Evolutionary conservation across 2,797 vertebrate genomes (phyloP).

Genomic region (Spondyliosoma cantharus): DNA sequence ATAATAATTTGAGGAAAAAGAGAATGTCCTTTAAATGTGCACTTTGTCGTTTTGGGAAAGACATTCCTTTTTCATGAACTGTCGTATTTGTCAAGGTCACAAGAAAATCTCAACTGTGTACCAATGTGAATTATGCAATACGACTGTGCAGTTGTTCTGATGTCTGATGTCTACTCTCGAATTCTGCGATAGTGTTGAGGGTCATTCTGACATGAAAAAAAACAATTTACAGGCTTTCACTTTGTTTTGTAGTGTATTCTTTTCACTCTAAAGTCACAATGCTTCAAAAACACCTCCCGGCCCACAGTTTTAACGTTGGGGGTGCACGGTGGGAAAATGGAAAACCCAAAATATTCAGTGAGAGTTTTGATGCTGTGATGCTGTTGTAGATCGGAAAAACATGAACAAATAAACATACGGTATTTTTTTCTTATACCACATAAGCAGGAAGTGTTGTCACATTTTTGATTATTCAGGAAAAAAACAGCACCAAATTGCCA

Average conservation of each 20-base stretch:
- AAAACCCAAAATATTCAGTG: constrained; percentile 6
- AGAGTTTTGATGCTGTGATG: constrained; percentile 17
- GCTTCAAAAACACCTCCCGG: background rate
- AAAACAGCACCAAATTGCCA: background rate
- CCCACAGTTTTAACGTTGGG: constrained; percentile 17
- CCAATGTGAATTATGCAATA: background rate
- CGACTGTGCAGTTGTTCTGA: background rate
- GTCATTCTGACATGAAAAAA: constrained; percentile 12
- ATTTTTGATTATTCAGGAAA: background rate
- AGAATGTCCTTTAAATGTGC: too few relatives aligned
- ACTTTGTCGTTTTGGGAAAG: background rate
- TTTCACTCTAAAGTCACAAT: background rate
- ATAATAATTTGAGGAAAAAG: background rate
- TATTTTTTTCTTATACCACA: background rate
- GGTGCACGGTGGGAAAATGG: background rate
- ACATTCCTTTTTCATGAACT: constrained; percentile 7
- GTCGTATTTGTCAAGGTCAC: constrained; percentile 21
- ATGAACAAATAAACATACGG: too few relatives aligned
- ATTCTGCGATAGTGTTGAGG: background rate
- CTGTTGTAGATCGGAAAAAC: constrained; percentile 2
- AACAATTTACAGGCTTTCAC: constrained; percentile 16
- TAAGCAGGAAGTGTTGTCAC: background rate
- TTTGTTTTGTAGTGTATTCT: background rate
- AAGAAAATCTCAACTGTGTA: background rate
- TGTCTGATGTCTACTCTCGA: background rate